Evolutionary conservation across 2,113 vertebrate genomes (phyloP).

Genomic region (Clupea harengus): DNA sequence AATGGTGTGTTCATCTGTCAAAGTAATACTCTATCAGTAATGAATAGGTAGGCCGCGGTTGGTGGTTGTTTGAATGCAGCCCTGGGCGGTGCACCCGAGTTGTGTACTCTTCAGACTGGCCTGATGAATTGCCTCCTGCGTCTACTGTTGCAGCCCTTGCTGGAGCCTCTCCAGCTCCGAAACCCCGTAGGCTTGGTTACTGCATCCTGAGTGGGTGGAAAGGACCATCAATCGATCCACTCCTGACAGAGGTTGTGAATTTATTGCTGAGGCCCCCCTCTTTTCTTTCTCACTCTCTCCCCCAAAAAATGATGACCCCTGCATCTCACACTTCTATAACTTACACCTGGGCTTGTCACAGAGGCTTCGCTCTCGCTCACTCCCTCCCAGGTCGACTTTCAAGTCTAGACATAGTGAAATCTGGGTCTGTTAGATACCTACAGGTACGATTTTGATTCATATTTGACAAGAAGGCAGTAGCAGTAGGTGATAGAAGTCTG

Average conservation of each 20-base stretch:
- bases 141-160: not conserved
- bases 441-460: not conserved
- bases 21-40: not conserved
- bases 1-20: not conserved
- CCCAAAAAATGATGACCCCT: not conserved
- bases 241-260: not conserved
- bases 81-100: not conserved
- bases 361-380: not conserved
- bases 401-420: conserved; percentile 2
- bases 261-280: not conserved
- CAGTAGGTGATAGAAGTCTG: not conserved
- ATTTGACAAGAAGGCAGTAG: not conserved
- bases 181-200: not conserved
- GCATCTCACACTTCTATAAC: not conserved
- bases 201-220: not conserved
- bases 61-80: not conserved
- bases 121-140: conserved; percentile 3
- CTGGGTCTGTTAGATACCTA: not conserved
- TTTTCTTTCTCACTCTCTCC: not conserved
- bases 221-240: conserved; percentile 2
- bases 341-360: not conserved
- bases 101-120: not conserved
- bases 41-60: not conserved
- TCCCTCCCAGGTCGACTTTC: not conserved
- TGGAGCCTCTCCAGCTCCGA: not conserved